Evolutionary conservation across 92 coral and sea anemone species (phyloP).

Genomic region (Epizoanthus scotinus): DNA sequence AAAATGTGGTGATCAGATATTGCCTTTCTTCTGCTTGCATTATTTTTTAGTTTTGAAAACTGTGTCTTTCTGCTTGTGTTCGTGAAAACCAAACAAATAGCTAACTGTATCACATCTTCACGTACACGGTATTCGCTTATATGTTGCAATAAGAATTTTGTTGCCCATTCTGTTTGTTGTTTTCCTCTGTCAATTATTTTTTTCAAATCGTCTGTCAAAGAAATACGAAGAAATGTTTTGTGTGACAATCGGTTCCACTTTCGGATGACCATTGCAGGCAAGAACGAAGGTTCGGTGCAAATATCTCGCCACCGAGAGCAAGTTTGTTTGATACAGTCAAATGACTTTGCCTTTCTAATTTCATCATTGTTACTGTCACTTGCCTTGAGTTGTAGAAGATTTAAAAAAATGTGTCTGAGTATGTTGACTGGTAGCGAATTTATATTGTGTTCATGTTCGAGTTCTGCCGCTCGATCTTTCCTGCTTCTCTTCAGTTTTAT

Average conservation of each 20-base stretch:
- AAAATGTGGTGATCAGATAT: neutral
- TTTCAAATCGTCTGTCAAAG: neutral
- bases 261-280: neutral
- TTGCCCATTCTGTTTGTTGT: neutral
- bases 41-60: neutral
- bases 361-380: neutral
- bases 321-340: neutral
- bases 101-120: neutral
- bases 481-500: neutral
- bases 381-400: neutral
- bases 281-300: neutral
- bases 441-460: neutral
- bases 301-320: neutral
- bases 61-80: neutral
- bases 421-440: neutral
- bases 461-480: neutral
- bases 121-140: neutral
- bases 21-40: neutral
- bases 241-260: neutral
- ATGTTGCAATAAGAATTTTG: neutral
- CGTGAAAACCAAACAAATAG: neutral
- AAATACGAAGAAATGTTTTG: neutral
- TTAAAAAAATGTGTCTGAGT: neutral
- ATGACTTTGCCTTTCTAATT: neutral
- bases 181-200: neutral